Percentiles rank a stretch among this genome's conserved stretches.
These are phyloP conservation scores for Lacanobia wlatinum DNA, from an alignment of 2,888 invertebrate species.

Conservation along the genomic window DNA sequence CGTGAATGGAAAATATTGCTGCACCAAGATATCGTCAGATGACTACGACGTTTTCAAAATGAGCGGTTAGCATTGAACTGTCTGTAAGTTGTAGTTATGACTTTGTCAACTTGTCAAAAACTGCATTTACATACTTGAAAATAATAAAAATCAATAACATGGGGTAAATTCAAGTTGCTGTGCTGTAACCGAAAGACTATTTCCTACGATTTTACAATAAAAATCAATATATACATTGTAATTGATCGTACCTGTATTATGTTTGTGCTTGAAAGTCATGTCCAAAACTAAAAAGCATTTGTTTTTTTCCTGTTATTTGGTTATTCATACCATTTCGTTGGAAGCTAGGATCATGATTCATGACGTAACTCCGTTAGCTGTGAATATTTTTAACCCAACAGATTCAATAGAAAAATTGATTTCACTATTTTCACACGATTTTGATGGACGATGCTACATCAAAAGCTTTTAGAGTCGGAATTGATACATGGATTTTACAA, in stretches of 20 bases:
- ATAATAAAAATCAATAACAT: no score
- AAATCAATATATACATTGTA: background rate
- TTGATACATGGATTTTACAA: slow-evolving; percentile 18
- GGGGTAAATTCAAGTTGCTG: no score
- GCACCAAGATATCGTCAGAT: background rate
- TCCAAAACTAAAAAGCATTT: slow-evolving; percentile 14
- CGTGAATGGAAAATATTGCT: background rate
- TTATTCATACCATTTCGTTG: slow-evolving; percentile 33
- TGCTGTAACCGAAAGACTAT: background rate
- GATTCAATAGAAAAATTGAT: slow-evolving; percentile 36
- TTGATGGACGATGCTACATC: slow-evolving; percentile 21
- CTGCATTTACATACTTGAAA: background rate
- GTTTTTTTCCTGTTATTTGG: slow-evolving; percentile 15
- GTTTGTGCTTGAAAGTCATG: background rate
- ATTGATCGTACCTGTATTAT: slow-evolving; percentile 1
- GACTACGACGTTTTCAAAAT: background rate
- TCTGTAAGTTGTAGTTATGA: background rate
- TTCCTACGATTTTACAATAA: background rate
- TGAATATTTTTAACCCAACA: slow-evolving; percentile 41
- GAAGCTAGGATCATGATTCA: slow-evolving; percentile 26
- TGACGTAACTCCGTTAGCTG: slow-evolving; percentile 35
- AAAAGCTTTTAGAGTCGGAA: slow-evolving; percentile 30
- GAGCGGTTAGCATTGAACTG: background rate
- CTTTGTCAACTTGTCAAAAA: no score
- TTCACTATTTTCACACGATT: slow-evolving; percentile 29